Percentiles rank a stretch among this genome's conserved stretches.
Conservation (phyloP, 2,888 invertebrate species). For the Steinernema hermaphroditum region DNA sequence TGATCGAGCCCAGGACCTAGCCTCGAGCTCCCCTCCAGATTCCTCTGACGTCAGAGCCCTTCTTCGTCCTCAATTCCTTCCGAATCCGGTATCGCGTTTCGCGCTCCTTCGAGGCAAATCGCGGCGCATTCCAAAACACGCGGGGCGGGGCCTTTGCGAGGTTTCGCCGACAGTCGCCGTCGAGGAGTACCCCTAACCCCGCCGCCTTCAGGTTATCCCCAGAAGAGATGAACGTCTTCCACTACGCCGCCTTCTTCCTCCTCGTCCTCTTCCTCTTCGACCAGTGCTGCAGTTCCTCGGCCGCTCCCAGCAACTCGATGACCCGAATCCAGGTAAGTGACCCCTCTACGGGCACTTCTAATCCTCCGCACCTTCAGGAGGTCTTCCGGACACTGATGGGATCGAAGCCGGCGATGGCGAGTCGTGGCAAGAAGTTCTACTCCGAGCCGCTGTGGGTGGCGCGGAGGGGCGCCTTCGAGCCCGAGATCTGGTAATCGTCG, state of each 20-base stretch:
- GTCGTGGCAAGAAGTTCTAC: slow-evolving; percentile 27
- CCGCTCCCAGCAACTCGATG: slow-evolving; percentile 27
- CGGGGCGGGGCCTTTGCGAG: not conserved
- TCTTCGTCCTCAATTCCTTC: too few relatives aligned
- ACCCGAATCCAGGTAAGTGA: slow-evolving; percentile 7
- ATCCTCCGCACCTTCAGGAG: not conserved
- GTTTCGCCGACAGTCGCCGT: not conserved
- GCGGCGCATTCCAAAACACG: too few relatives aligned
- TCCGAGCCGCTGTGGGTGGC: not conserved
- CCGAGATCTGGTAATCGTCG: slow-evolving; percentile 14
- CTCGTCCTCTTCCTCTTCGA: slow-evolving; percentile 25
- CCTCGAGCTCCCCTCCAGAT: too few relatives aligned
- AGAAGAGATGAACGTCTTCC: slow-evolving; percentile 21
- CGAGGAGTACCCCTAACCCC: not conserved
- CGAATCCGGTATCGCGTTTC: too few relatives aligned
- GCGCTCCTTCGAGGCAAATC: too few relatives aligned
- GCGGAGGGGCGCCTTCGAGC: not conserved
- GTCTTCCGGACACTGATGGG: slow-evolving; percentile 22
- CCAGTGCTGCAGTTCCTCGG: not conserved
- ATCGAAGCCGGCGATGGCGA: slow-evolving; percentile 20
- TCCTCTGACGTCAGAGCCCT: too few relatives aligned
- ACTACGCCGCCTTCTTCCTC: slow-evolving; percentile 26
- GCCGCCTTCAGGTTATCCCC: slow-evolving; percentile 8
- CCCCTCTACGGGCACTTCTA: not conserved
- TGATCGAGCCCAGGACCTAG: too few relatives aligned